Percentiles rank a stretch among this genome's conserved stretches.
These are phyloP conservation scores for Amblyjoppa proteus DNA, from an alignment of 2,888 invertebrate species.

Conservation along the genomic window DNA sequence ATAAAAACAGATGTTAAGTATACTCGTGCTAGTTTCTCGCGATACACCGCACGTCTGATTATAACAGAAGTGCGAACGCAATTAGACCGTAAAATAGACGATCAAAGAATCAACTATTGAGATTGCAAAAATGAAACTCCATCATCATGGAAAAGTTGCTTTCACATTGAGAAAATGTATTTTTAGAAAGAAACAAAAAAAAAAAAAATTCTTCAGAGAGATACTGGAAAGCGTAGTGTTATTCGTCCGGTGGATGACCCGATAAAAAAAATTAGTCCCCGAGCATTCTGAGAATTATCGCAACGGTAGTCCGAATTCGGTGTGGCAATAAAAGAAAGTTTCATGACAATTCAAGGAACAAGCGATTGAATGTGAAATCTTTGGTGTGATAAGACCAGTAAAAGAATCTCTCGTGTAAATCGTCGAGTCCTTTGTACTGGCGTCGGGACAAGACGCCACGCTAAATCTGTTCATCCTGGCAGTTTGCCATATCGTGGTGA, in stretches of 20 bases:
- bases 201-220: neutral
- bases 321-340: neutral
- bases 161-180: neutral
- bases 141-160: slow-evolving; percentile 6
- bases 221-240: neutral
- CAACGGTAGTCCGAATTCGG: neutral
- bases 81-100: slow-evolving; percentile 19
- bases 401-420: slow-evolving; percentile 49
- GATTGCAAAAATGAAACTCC: slow-evolving; percentile 26
- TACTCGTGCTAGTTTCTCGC: slow-evolving; percentile 27
- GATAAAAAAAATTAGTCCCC: neutral
- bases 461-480: slow-evolving; percentile 65
- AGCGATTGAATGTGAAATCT: neutral
- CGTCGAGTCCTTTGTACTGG: slow-evolving; percentile 32
- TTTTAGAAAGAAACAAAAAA: neutral
- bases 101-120: neutral
- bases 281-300: neutral
- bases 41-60: neutral
- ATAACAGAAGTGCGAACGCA: slow-evolving; percentile 7
- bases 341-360: neutral
- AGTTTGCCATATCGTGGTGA: slow-evolving; percentile 51
- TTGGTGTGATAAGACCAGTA: slow-evolving; percentile 19
- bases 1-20: slow-evolving; percentile 28
- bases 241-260: slow-evolving; percentile 10
- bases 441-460: slow-evolving; percentile 38